A percentile compares a stretch with the other conserved stretches of the same genome.
Evolutionary conservation across 1,140 invertebrate genomes (phyloP).

Genomic region (Callitettix versicolor): DNA sequence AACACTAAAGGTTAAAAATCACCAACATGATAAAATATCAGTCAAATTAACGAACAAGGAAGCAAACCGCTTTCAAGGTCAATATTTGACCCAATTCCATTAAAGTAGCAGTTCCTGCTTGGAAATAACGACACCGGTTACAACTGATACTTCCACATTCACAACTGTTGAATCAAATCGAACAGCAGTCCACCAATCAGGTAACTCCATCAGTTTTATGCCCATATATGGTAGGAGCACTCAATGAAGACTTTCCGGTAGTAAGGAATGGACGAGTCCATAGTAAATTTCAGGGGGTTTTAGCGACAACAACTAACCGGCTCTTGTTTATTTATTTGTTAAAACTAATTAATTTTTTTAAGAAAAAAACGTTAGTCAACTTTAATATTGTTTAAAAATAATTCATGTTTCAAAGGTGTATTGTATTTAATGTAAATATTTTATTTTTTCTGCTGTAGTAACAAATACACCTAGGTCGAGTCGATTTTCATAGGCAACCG

Average conservation of each 20-base stretch:
- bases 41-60: too few species aligned
- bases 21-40: too few species aligned
- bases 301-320: slow-evolving; percentile 7
- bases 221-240: slow-evolving; percentile 63
- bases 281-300: not conserved
- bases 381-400: not conserved
- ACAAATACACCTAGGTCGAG: slow-evolving; percentile 31
- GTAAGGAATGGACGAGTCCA: slow-evolving; percentile 21
- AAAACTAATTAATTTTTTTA: not conserved
- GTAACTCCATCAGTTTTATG: slow-evolving; percentile 50
- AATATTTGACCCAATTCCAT: too few species aligned
- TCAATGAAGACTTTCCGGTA: slow-evolving; percentile 32
- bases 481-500: slow-evolving; percentile 30
- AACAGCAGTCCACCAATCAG: slow-evolving; percentile 45
- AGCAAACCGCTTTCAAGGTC: too few species aligned
- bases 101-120: too few species aligned
- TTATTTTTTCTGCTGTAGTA: not conserved
- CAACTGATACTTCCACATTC: too few species aligned
- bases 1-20: too few species aligned
- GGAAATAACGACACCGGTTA: too few species aligned
- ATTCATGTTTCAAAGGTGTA: not conserved
- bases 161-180: too few species aligned
- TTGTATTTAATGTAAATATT: not conserved
- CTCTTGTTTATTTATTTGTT: slow-evolving; percentile 14
- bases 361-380: not conserved